Conservation (phyloP, 2,797 vertebrate genomes). For the Parauchenoglanis punctatus region DNA sequence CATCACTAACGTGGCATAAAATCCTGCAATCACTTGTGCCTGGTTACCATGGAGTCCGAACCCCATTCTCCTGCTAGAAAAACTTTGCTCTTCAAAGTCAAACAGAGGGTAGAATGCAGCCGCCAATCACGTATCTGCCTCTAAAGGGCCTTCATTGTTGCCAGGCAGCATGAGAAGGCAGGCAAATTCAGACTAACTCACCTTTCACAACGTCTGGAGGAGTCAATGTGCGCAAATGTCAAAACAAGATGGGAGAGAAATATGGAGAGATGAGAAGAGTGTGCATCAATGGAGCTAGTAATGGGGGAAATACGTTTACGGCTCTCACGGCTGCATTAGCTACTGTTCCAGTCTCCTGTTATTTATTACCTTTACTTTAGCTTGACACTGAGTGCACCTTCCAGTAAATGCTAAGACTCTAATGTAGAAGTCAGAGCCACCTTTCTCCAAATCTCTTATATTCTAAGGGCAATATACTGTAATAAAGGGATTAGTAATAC, state of each 20-base stretch:
- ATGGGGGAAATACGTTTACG: constrained; percentile 4
- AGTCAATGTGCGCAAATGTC: constrained; percentile 38
- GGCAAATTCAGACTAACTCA: constrained; percentile 33
- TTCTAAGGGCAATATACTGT: background rate
- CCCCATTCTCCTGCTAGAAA: constrained; percentile 20
- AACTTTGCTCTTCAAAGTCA: constrained; percentile 42
- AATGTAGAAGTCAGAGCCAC: background rate
- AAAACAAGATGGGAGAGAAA: constrained; percentile 28
- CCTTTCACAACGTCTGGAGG: constrained; percentile 17
- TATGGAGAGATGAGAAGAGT: background rate
- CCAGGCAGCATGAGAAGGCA: constrained; percentile 45
- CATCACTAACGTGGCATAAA: constrained; percentile 41
- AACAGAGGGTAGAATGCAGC: constrained; percentile 34
- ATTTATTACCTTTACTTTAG: constrained; percentile 13
- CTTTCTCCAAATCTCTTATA: background rate
- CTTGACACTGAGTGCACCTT: background rate
- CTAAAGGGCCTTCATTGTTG: constrained; percentile 53
- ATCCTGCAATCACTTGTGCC: constrained; percentile 18
- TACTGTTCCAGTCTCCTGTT: constrained; percentile 15
- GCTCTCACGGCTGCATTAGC: constrained; percentile 29
- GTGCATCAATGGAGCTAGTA: background rate
- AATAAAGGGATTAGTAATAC: background rate
- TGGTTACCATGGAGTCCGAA: constrained; percentile 45
- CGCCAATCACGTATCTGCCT: constrained; percentile 36
- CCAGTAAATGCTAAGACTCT: background rate